Percentiles rank a stretch among this genome's conserved stretches.
Conservation (phyloP, 2,113 vertebrate genomes). For the Hippocampus mohnikei region DNA sequence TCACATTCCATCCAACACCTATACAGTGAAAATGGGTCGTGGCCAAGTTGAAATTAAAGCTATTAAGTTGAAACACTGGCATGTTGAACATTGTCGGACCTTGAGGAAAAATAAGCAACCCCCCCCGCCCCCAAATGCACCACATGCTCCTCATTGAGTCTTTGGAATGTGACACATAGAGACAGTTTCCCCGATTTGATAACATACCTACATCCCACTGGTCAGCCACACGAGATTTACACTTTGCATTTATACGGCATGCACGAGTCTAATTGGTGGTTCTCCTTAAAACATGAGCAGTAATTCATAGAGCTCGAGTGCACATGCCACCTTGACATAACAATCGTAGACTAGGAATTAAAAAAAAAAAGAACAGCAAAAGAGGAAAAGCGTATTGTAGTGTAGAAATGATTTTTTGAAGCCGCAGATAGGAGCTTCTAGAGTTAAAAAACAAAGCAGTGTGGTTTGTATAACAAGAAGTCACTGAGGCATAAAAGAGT, state of each 20-base stretch:
- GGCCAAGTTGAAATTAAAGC: conserved; percentile 55
- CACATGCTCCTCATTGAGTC: conserved; percentile 42
- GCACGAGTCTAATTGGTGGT: conserved; percentile 13
- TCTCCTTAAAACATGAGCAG: conserved; percentile 21
- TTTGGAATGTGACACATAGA: conserved; percentile 69
- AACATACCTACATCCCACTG: not conserved
- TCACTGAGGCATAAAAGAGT: conserved; percentile 66
- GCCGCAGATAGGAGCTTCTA: conserved; percentile 45
- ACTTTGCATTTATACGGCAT: conserved; percentile 9
- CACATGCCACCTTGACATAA: conserved; percentile 12
- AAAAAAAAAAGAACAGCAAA: not conserved
- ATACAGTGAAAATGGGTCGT: conserved; percentile 29
- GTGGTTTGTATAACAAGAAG: conserved; percentile 67
- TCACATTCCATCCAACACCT: conserved; percentile 14
- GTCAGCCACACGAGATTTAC: conserved; percentile 9
- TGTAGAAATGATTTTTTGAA: conserved; percentile 65
- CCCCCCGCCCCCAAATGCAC: not conserved
- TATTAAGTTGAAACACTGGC: conserved; percentile 44
- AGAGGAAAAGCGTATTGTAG: conserved; percentile 51
- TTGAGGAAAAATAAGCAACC: not conserved
- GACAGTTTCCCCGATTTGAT: not conserved
- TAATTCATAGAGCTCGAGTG: conserved; percentile 36
- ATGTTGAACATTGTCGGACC: conserved; percentile 40
- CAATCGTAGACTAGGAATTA: conserved; percentile 3
- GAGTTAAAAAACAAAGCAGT: conserved; percentile 57